A percentile compares a stretch with the other conserved stretches of the same genome.
phyloP scores from a whole-genome alignment of 2,797 vertebrate species.

The Brotula barbata region DNA sequence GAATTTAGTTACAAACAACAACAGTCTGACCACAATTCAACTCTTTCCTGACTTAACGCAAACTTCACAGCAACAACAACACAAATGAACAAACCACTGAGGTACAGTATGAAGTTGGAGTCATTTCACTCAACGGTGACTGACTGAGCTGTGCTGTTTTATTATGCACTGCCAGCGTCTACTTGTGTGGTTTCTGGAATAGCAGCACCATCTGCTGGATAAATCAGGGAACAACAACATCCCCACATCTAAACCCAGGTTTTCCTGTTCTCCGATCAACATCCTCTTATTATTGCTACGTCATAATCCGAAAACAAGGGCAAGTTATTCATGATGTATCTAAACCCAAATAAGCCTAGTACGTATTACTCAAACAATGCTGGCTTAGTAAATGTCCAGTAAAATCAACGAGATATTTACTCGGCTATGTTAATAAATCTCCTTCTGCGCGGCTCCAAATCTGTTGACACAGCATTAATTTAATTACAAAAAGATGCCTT shows the following conservation, averaged over 20 bases:
- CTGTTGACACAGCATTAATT: background rate
- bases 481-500: background rate
- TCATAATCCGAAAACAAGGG: background rate
- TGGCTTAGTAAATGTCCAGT: slow-evolving; percentile 3
- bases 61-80: slow-evolving; percentile 4
- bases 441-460: background rate
- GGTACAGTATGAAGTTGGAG: slow-evolving; percentile 5
- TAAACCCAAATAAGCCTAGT: background rate
- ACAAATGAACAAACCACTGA: slow-evolving; percentile 13
- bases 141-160: slow-evolving; percentile 16
- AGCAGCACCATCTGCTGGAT: slow-evolving; percentile 67
- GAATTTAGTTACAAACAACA: slow-evolving; percentile 28
- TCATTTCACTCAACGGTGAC: slow-evolving; percentile 4
- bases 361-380: too few species aligned
- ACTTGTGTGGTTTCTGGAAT: slow-evolving; percentile 19
- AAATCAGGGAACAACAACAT: slow-evolving; percentile 22
- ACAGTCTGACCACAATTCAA: slow-evolving; percentile 8
- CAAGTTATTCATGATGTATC: slow-evolving; percentile 4
- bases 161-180: slow-evolving; percentile 18
- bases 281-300: too few species aligned
- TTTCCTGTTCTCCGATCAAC: background rate
- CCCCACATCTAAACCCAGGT: background rate
- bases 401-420: slow-evolving; percentile 7
- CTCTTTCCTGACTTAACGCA: background rate
- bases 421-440: slow-evolving; percentile 19